These are phyloP conservation scores for Tachina lurida DNA, from an alignment of 2,888 invertebrate genomes.

Conservation along the genomic window DNA sequence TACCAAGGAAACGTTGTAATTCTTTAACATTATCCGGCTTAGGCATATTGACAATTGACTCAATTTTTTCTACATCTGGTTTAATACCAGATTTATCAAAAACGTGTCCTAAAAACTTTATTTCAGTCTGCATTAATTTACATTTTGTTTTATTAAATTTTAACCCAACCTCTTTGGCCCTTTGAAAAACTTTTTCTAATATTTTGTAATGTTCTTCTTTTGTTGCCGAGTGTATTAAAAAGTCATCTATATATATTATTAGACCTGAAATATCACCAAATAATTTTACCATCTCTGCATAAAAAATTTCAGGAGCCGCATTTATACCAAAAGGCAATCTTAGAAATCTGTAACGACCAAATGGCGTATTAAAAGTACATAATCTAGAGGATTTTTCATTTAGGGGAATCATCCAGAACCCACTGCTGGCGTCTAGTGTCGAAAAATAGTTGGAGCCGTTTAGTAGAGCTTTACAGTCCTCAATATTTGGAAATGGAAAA, in stretches of 20 bases:
- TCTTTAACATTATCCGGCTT: slow-evolving; percentile 36
- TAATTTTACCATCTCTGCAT: slow-evolving; percentile 57
- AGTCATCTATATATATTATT: too few species aligned
- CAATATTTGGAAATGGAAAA: slow-evolving; percentile 60
- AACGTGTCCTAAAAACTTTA: too few species aligned
- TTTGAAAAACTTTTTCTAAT: too few species aligned
- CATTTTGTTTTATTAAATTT: too few species aligned
- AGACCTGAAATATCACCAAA: slow-evolving; percentile 50
- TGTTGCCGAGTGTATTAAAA: too few species aligned
- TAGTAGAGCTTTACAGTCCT: slow-evolving; percentile 59
- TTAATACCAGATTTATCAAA: neutral
- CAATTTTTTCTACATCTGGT: slow-evolving; percentile 53
- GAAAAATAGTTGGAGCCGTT: slow-evolving; percentile 39
- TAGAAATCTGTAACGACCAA: slow-evolving; percentile 72
- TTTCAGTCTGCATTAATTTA: too few species aligned
- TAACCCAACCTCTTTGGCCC: too few species aligned
- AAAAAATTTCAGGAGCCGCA: slow-evolving; percentile 66
- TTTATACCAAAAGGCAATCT: slow-evolving; percentile 70
- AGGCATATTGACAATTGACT: slow-evolving; percentile 46
- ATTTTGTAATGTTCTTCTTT: too few species aligned
- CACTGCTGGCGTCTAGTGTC: too few species aligned
- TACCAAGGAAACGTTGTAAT: slow-evolving; percentile 58
- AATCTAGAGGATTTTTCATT: too few species aligned
- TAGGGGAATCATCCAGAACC: too few species aligned
- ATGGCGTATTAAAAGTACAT: slow-evolving; percentile 1